Conservation (phyloP, 2,888 invertebrate species). For the Crematogaster levior region DNA sequence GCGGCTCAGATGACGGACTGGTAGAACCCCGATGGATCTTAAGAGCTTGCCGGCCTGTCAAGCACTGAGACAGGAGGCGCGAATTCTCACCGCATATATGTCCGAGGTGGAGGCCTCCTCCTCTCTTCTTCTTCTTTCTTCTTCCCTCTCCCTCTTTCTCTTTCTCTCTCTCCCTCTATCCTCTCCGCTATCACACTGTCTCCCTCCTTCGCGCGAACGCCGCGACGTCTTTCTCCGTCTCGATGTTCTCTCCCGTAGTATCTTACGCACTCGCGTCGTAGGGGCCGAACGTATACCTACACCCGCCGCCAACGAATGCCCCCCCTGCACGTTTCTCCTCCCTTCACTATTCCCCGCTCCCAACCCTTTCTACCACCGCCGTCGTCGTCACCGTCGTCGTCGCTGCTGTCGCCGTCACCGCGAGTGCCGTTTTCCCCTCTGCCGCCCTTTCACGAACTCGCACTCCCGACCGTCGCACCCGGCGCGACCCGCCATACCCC, state of each 20-base stretch:
- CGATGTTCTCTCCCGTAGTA: constrained; percentile 69
- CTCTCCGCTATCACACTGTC: constrained; percentile 44
- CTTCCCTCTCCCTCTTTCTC: constrained; percentile 56
- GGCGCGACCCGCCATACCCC: constrained; percentile 48
- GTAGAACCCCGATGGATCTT: constrained; percentile 79
- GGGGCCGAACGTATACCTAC: constrained; percentile 72
- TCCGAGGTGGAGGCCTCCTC: constrained; percentile 81
- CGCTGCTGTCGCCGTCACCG: constrained; percentile 42
- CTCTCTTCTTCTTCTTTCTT: constrained; percentile 70
- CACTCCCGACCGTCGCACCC: constrained; percentile 50
- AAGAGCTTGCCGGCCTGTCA: constrained; percentile 85
- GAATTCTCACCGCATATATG: constrained; percentile 84
- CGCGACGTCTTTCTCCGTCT: constrained; percentile 59
- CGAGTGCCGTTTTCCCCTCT: constrained; percentile 38
- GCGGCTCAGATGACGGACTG: constrained; percentile 36
- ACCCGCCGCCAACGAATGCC: constrained; percentile 58
- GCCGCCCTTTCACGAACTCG: constrained; percentile 43
- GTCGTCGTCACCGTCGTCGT: constrained; percentile 43
- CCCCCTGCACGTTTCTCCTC: constrained; percentile 55
- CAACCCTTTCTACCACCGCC: constrained; percentile 40
- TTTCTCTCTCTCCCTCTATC: constrained; percentile 57
- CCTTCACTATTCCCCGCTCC: constrained; percentile 57
- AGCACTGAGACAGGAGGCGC: constrained; percentile 85
- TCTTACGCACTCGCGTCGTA: constrained; percentile 80
- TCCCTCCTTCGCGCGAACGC: constrained; percentile 33